phyloP scores from a whole-genome alignment of 2,797 vertebrate species.

The Sternotherus odoratus region DNA sequence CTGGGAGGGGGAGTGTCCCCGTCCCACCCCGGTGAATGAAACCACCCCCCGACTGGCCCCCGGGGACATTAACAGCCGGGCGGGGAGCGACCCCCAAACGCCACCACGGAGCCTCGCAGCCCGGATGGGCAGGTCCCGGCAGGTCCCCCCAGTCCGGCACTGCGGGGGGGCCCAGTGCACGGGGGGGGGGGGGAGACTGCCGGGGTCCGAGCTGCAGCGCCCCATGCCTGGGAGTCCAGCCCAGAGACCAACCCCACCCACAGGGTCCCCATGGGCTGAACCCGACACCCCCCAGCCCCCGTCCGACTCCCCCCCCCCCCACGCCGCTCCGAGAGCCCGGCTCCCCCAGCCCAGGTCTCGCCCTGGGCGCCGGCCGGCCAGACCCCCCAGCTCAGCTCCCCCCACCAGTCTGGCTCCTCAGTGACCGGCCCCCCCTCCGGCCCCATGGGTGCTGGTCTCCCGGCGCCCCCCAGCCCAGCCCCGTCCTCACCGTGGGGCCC shows the following conservation, averaged over 20 bases:
- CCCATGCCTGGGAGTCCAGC: no score
- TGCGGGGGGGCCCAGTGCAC: no score
- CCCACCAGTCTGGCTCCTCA: neutral
- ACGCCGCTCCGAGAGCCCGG: neutral
- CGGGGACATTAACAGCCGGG: neutral
- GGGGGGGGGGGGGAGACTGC: no score
- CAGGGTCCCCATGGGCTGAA: neutral
- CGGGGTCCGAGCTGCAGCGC: neutral
- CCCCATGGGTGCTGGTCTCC: slow-evolving; percentile 6
- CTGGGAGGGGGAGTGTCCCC: no score
- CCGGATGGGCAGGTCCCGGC: no score
- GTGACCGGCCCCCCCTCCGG: neutral
- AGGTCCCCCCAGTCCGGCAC: no score
- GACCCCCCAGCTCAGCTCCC: neutral
- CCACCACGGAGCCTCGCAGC: no score
- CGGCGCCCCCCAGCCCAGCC: neutral
- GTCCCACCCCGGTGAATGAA: neutral
- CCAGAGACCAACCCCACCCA: accelerated
- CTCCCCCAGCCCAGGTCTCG: neutral
- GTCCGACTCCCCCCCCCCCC: neutral
- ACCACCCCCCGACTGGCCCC: neutral
- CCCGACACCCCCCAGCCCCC: neutral
- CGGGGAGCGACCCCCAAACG: no score
- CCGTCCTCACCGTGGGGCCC: neutral
- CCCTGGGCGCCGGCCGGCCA: neutral